phyloP scores from a whole-genome alignment of 2,113 vertebrate species.

The Alosa alosa region DNA sequence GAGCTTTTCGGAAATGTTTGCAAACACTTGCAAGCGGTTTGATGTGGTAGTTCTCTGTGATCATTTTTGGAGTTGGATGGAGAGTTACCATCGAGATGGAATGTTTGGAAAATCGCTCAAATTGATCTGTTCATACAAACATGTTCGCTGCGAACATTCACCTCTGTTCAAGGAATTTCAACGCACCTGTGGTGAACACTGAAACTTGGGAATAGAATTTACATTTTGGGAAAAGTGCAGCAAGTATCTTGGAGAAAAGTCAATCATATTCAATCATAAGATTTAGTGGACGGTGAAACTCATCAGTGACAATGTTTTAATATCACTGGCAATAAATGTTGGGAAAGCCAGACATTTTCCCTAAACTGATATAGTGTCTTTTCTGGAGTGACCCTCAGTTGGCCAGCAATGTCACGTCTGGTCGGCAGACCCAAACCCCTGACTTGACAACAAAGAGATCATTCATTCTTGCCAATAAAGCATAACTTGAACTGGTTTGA shows the following conservation, averaged over 20 bases:
- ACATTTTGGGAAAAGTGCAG: not conserved
- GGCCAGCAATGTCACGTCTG: not conserved
- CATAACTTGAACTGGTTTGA: not conserved
- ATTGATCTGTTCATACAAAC: too few relatives aligned
- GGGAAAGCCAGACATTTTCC: not conserved
- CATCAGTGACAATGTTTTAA: not conserved
- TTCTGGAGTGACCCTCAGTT: not conserved
- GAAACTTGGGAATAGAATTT: not conserved
- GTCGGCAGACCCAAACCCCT: not conserved
- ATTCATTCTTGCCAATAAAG: not conserved
- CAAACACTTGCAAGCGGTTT: too few relatives aligned
- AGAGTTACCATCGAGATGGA: too few relatives aligned
- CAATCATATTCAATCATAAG: not conserved
- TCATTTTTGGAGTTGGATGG: too few relatives aligned
- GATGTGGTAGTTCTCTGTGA: too few relatives aligned
- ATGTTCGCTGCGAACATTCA: too few relatives aligned
- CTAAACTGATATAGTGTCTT: not conserved
- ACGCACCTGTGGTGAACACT: not conserved
- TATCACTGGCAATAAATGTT: too few relatives aligned
- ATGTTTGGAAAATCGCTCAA: too few relatives aligned
- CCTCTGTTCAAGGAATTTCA: too few relatives aligned
- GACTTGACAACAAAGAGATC: not conserved
- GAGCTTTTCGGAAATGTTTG: too few relatives aligned
- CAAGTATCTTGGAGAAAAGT: not conserved
- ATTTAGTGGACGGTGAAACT: not conserved